phyloP scores from a whole-genome alignment of 1,140 invertebrate species.

The Probaryconus sp. region DNA sequence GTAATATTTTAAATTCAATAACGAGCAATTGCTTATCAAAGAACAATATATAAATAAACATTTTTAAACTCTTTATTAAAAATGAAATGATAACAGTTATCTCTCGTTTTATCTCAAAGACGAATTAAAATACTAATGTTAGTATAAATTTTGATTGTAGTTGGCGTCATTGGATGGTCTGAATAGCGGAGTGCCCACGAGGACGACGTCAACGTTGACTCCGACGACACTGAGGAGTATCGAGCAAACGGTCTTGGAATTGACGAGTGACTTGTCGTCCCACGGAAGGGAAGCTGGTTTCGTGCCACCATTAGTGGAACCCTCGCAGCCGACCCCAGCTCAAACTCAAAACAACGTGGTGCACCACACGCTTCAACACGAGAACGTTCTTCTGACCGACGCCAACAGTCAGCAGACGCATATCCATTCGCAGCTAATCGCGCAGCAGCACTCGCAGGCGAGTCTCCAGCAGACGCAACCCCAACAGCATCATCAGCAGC shows the following conservation, averaged over 20 bases:
- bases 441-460: constrained; percentile 63
- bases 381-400: constrained; percentile 44
- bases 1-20: not conserved
- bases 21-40: too few species aligned
- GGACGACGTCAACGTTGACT: constrained; percentile 94
- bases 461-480: constrained; percentile 71
- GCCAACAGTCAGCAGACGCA: constrained; percentile 63
- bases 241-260: constrained; percentile 89
- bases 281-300: constrained; percentile 93
- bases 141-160: constrained; percentile 74
- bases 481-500: constrained; percentile 78
- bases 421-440: constrained; percentile 65
- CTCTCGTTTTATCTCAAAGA: too few species aligned
- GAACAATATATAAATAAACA: too few species aligned
- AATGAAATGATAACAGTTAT: too few species aligned
- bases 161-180: constrained; percentile 89
- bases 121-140: not conserved
- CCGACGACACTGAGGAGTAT: constrained; percentile 95
- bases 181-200: constrained; percentile 90
- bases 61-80: too few species aligned
- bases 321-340: constrained; percentile 75
- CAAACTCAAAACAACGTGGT: constrained; percentile 77
- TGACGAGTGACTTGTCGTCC: constrained; percentile 82
- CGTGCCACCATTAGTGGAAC: constrained; percentile 88
- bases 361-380: constrained; percentile 68